Evolutionary conservation across 2,113 vertebrate species (phyloP).

Genomic region (Aptenodytes patagonicus): DNA sequence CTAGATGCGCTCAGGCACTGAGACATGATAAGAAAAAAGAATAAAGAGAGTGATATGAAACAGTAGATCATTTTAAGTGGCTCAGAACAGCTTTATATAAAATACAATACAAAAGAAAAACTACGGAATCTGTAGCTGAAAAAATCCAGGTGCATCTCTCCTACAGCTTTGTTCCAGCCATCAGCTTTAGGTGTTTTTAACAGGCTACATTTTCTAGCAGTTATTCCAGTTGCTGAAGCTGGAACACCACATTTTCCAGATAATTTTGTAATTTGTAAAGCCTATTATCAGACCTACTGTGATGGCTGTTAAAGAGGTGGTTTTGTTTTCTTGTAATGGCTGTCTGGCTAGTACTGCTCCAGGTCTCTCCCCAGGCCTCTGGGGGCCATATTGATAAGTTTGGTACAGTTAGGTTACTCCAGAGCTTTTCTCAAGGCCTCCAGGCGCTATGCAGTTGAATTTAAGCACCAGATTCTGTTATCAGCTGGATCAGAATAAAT

Average conservation of each 20-base stretch:
- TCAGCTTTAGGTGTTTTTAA: background rate
- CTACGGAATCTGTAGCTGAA: background rate
- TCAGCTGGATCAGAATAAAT: background rate
- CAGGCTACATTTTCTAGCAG: background rate
- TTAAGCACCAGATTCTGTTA: background rate
- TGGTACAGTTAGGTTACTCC: background rate
- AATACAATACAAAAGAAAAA: background rate
- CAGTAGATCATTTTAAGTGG: background rate
- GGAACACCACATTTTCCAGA: background rate
- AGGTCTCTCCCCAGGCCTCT: background rate
- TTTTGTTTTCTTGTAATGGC: background rate
- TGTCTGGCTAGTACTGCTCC: background rate
- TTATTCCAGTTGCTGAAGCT: background rate
- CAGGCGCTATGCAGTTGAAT: background rate
- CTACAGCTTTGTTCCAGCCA: background rate
- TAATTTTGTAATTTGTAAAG: conserved; percentile 1
- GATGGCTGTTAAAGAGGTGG: background rate
- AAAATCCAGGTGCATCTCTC: background rate
- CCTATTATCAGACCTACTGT: background rate
- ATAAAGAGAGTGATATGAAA: background rate
- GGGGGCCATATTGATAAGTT: background rate
- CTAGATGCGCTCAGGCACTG: background rate
- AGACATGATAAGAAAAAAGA: background rate
- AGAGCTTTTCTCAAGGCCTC: background rate
- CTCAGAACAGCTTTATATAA: background rate